Evolutionary conservation across 1,140 invertebrate genomes (phyloP), one percentile per base, ranked within the genome.

Genomic region (Drosophila sturtevanti): DNA sequence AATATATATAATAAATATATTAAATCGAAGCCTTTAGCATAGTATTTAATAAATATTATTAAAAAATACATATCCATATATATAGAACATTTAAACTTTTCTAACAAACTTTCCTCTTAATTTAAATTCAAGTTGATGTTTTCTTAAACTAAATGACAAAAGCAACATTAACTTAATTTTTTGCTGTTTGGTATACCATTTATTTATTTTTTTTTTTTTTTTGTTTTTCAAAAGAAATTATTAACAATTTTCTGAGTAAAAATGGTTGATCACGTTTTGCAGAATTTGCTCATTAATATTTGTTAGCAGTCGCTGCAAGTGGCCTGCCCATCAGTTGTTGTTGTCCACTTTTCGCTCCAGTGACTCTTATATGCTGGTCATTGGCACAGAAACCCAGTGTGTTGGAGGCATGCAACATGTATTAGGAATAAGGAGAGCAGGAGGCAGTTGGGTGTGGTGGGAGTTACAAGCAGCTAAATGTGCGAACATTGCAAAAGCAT

Each of bases 401-500:
- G 48, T 64, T 37, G 31, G 71, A 60, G 68, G 63, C 82, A 61
- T 89, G 76, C 84, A 82, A 71, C 68, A 62, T 41, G 54, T 38
- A 21, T 21, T 9, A 11, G 41, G 16, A 48, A 48, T 9, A 48
- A 11, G 41, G 41, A 48, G 14, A 44, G 2, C 7, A 48, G 7
- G 16, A 38, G 44, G 27, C 44, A 22, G 37, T 60, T 18, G 37
- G 61, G 44, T 11, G 44, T 7, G 10, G 14, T 41, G 7, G n/a
- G 34, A 38, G 61, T 55, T 11, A 37, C 16, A 44, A 22, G 55
- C 2, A 21, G 34, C 60, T 54, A 72, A 70, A 79, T 82, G 75
- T 82, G 84, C 76, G 84, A 82, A 73, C 81, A 75, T 72, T 78
- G 78, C 81, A 84, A 65, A 80, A 85, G 81, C 81, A 81, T 85